phyloP scores from a whole-genome alignment of 2,888 invertebrate species.

The Caenorhabditis sp. region DNA sequence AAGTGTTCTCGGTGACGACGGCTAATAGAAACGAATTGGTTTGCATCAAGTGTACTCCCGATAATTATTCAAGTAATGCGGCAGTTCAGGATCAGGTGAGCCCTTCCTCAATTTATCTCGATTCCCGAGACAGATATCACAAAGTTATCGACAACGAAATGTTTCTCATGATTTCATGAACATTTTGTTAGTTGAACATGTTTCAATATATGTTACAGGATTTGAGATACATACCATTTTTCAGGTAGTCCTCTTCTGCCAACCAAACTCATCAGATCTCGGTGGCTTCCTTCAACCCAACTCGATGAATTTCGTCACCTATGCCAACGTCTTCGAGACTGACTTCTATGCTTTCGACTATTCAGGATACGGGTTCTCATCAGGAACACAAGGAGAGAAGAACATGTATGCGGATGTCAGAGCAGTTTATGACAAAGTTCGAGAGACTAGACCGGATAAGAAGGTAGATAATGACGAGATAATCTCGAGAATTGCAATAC shows the following conservation, averaged over 20 bases:
- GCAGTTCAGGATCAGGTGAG: constrained; percentile 42
- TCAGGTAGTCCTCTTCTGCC: constrained; percentile 78
- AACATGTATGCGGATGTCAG: constrained; percentile 77
- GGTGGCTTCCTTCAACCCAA: constrained; percentile 73
- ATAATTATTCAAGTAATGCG: constrained; percentile 14
- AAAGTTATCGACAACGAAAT: no score
- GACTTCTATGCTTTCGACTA: constrained; percentile 79
- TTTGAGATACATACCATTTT: no score
- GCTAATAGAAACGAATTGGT: constrained; percentile 59
- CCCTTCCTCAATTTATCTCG: no score
- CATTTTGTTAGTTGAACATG: no score
- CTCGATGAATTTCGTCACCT: constrained; percentile 60
- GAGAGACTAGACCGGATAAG: constrained; percentile 66
- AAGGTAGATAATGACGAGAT: constrained; percentile 44
- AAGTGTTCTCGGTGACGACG: constrained; percentile 59
- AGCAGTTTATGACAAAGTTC: constrained; percentile 75
- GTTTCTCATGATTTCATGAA: no score
- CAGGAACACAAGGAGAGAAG: constrained; percentile 74
- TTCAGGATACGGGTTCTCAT: constrained; percentile 77
- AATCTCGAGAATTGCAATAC: not conserved
- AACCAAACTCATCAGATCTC: constrained; percentile 79
- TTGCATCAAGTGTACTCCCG: constrained; percentile 54
- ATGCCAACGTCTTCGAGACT: constrained; percentile 66
- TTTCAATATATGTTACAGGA: no score
- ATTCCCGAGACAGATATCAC: no score